These are phyloP conservation scores for Boulengeromyrus knoepffleri DNA, from an alignment of 2,113 vertebrate species.

Conservation along the genomic window DNA sequence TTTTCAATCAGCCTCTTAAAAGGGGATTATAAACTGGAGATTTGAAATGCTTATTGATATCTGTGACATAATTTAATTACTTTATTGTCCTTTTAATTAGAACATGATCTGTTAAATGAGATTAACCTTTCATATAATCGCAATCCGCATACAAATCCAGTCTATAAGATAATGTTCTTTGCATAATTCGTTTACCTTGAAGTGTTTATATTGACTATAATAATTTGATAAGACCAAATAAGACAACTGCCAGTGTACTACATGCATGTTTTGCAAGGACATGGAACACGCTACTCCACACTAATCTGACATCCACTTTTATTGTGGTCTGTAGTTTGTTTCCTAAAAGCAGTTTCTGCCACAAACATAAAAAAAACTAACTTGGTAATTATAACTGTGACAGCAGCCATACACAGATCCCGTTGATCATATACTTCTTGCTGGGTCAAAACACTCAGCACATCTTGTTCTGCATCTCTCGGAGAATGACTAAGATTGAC, in stretches of 20 bases:
- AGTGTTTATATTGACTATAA: not conserved
- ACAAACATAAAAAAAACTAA: slow-evolving; percentile 34
- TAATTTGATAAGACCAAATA: not conserved
- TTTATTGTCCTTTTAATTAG: not conserved
- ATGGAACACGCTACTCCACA: slow-evolving; percentile 1
- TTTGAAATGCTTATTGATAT: not conserved
- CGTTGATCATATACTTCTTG: slow-evolving; percentile 9
- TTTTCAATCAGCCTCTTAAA: not conserved
- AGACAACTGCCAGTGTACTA: not conserved
- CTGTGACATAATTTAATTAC: not conserved
- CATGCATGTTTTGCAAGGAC: not conserved
- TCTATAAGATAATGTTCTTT: not conserved
- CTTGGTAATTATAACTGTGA: slow-evolving; percentile 25
- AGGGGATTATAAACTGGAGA: not conserved
- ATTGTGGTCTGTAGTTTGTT: slow-evolving; percentile 37
- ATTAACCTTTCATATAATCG: not conserved
- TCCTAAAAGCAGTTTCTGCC: slow-evolving; percentile 34
- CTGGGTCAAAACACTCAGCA: slow-evolving; percentile 37
- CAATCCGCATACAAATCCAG: not conserved
- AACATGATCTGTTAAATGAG: not conserved
- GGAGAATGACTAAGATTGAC: slow-evolving; percentile 3
- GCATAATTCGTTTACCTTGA: not conserved
- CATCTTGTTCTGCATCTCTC: slow-evolving; percentile 30
- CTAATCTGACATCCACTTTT: slow-evolving; percentile 43
- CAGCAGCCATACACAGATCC: slow-evolving; percentile 31